phyloP scores from a whole-genome alignment of 1,140 invertebrate species.

The Micrasema minimum region DNA sequence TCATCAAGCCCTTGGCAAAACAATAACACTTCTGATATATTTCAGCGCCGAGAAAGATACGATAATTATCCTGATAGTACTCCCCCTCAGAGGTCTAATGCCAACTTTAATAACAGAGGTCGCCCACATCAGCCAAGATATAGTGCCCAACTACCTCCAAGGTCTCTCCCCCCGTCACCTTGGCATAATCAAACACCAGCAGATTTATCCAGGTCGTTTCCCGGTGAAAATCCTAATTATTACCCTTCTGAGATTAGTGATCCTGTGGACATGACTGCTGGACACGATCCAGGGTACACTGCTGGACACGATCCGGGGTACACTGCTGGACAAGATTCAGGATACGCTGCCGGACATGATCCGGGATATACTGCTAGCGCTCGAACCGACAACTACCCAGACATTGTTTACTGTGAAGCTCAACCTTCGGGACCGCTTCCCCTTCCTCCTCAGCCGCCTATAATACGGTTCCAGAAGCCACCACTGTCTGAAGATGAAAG shows the following conservation, averaged over 20 bases:
- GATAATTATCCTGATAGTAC: slow-evolving; percentile 45
- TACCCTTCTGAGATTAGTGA: slow-evolving; percentile 11
- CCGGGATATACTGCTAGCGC: background rate
- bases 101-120: slow-evolving; percentile 28
- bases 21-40: slow-evolving; percentile 30
- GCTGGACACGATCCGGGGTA: too few relatives aligned
- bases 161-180: slow-evolving; percentile 26
- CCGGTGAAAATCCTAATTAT: slow-evolving; percentile 16
- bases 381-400: background rate
- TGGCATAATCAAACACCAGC: slow-evolving; percentile 40
- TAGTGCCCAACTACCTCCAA: slow-evolving; percentile 18
- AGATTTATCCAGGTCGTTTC: slow-evolving; percentile 28
- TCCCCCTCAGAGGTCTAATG: slow-evolving; percentile 23
- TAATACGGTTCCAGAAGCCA: slow-evolving; percentile 64
- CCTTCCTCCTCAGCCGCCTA: slow-evolving; percentile 66
- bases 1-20: slow-evolving; percentile 59
- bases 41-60: slow-evolving; percentile 41
- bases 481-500: slow-evolving; percentile 69
- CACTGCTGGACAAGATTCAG: too few relatives aligned
- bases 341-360: too few relatives aligned
- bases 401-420: background rate
- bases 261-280: slow-evolving; percentile 19
- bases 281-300: slow-evolving; percentile 25
- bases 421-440: background rate
- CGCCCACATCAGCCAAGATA: slow-evolving; percentile 39